phyloP scores from a whole-genome alignment of 2,113 vertebrate species.

The Dendrocopos noguchii region DNA sequence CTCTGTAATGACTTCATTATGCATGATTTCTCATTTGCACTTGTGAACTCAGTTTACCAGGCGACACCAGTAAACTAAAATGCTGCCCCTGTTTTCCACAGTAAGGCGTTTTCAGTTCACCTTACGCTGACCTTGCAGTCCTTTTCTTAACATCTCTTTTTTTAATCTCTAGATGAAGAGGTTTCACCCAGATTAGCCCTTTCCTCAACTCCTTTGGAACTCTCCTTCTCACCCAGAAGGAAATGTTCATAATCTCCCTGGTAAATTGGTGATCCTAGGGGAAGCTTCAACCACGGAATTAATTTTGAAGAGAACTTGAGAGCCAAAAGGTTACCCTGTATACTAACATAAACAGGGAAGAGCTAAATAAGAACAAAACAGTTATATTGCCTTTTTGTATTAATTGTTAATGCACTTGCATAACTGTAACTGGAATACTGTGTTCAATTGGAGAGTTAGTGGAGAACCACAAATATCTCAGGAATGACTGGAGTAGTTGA shows the following conservation, averaged over 20 bases:
- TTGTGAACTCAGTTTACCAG: constrained; percentile 62
- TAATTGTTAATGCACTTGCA: constrained; percentile 5
- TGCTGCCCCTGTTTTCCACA: neutral
- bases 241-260: neutral
- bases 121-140: constrained; percentile 5
- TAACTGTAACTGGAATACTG: constrained; percentile 1
- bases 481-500: constrained; percentile 37
- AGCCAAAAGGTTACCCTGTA: neutral
- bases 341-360: neutral
- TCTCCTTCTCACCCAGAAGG: neutral
- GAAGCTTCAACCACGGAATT: neutral
- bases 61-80: constrained; percentile 60
- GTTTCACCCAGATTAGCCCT: neutral
- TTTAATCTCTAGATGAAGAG: neutral
- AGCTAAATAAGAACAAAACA: neutral
- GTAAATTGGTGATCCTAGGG: neutral
- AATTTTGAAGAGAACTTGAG: neutral
- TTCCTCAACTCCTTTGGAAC: neutral
- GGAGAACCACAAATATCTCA: constrained; percentile 39
- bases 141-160: neutral
- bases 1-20: constrained; percentile 58
- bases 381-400: neutral
- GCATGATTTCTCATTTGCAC: constrained; percentile 56
- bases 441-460: neutral
- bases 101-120: neutral